phyloP scores from a whole-genome alignment of 1,140 invertebrate species.

The Zaprionus kolodkinae region DNA sequence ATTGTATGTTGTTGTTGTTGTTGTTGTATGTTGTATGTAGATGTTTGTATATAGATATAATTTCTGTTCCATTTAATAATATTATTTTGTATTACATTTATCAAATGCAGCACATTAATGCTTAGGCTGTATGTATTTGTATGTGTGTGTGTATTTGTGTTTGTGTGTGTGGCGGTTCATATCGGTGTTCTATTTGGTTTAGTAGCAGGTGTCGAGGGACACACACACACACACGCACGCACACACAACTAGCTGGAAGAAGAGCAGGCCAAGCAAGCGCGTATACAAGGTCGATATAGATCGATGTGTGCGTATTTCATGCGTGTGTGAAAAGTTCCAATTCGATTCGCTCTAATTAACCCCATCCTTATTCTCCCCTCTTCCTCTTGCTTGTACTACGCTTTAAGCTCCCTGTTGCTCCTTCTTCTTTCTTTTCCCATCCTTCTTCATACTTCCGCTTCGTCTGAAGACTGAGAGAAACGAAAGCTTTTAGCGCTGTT shows the following conservation, averaged over 20 bases:
- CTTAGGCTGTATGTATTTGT: constrained; percentile 66
- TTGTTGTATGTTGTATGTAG: constrained; percentile 1
- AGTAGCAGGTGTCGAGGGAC: constrained; percentile 38
- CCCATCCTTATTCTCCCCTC: not conserved
- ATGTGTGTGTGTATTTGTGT: constrained; percentile 24
- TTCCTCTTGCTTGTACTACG: not conserved
- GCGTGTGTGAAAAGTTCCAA: constrained; percentile 36
- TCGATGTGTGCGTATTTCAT: constrained; percentile 40
- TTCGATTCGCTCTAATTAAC: constrained; percentile 8
- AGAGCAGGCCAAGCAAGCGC: not conserved
- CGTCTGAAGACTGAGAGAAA: not conserved
- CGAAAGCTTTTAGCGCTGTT: not conserved
- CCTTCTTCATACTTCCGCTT: not conserved
- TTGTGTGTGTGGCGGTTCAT: constrained; percentile 58
- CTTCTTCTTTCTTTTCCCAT: not conserved
- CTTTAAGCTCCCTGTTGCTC: not conserved
- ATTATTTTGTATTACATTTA: constrained; percentile 60
- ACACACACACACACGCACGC: constrained; percentile 15
- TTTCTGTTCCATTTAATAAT: constrained; percentile 34
- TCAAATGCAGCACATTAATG: constrained; percentile 79
- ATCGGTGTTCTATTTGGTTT: constrained; percentile 77
- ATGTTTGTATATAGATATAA: constrained; percentile 26
- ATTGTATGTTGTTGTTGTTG: not conserved
- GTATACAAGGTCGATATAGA: constrained; percentile 7
- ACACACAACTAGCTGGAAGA: not conserved